Conservation (phyloP, 1,140 invertebrate genomes). For the Drosophila orosa region DNA sequence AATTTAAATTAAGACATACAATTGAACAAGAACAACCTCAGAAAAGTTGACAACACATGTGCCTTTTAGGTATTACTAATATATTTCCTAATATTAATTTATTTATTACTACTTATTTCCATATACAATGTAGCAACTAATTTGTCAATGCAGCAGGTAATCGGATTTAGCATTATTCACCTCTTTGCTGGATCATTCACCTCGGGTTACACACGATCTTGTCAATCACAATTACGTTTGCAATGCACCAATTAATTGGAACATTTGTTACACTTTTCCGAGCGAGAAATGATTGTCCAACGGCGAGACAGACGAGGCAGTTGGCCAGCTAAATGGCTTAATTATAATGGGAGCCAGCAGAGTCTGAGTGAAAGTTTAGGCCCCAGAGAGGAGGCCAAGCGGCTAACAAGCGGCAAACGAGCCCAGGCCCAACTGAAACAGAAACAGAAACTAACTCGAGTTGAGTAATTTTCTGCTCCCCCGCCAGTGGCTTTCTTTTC, state of each 20-base stretch:
- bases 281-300: conserved; percentile 49
- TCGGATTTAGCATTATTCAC: background rate
- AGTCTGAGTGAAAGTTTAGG: conserved; percentile 45
- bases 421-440: conserved; percentile 37
- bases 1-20: background rate
- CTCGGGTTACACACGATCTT: conserved; percentile 16
- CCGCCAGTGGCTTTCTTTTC: conserved; percentile 61
- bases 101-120: background rate
- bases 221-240: conserved; percentile 44
- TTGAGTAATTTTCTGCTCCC: conserved; percentile 72
- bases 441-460: conserved; percentile 43
- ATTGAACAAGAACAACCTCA: no score
- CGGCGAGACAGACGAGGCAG: conserved; percentile 17
- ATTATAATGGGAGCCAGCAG: conserved; percentile 61
- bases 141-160: conserved; percentile 1
- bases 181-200: conserved; percentile 47
- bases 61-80: background rate
- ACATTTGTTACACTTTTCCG: conserved; percentile 65
- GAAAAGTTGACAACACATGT: background rate
- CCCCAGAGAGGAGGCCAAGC: conserved; percentile 15
- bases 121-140: background rate
- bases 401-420: conserved; percentile 35
- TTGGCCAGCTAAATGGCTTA: conserved; percentile 62
- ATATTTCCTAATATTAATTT: no score
- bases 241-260: conserved; percentile 29